Percentiles rank a stretch among this genome's conserved stretches.
Conservation (phyloP, 2,888 invertebrate species). For the Ormyrus thymus region DNA sequence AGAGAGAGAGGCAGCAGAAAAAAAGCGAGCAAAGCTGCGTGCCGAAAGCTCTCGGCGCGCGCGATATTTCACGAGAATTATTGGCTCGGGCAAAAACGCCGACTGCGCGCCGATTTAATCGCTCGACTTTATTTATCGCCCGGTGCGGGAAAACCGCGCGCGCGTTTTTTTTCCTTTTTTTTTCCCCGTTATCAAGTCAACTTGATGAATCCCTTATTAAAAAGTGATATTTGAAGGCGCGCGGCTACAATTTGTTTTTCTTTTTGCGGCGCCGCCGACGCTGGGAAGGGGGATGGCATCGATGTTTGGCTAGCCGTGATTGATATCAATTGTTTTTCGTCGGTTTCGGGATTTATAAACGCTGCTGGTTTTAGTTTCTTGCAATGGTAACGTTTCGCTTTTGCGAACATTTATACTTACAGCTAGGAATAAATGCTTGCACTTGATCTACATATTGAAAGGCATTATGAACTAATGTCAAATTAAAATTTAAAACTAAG, state of each 20-base stretch:
- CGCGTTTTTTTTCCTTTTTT: constrained; percentile 53
- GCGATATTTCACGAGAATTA: constrained; percentile 63
- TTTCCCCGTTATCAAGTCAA: constrained; percentile 50
- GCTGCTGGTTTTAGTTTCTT: background rate
- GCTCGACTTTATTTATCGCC: constrained; percentile 61
- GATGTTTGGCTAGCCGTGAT: background rate
- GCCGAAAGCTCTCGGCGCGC: constrained; percentile 56
- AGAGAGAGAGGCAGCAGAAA: no score
- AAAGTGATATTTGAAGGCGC: constrained; percentile 25
- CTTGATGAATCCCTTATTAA: constrained; percentile 54
- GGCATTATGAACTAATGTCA: no score
- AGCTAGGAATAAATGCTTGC: no score
- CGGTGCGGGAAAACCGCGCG: constrained; percentile 45
- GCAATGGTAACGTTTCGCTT: no score
- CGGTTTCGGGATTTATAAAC: background rate
- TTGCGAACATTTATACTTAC: no score
- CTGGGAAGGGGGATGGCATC: background rate
- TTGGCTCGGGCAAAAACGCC: constrained; percentile 61
- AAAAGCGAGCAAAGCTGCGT: constrained; percentile 25
- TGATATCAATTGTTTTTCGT: background rate
- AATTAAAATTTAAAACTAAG: no score
- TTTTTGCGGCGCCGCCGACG: background rate
- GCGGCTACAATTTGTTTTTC: background rate
- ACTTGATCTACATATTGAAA: no score
- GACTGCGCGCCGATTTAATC: constrained; percentile 62